A percentile compares a stretch with the other conserved stretches of the same genome.
phyloP scores from a whole-genome alignment of 2,888 invertebrate species.

The Idaea biselata region DNA sequence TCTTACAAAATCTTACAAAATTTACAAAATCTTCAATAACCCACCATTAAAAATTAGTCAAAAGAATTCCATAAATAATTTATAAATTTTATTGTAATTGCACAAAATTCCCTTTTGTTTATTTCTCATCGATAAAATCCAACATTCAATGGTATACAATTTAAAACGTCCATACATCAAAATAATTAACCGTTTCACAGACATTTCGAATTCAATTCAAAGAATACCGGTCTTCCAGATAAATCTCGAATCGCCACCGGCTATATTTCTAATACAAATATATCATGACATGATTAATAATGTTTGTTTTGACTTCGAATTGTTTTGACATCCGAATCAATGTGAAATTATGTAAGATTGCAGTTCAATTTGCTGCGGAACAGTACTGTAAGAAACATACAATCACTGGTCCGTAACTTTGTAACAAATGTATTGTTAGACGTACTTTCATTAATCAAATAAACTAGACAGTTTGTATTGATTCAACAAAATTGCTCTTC shows the following conservation, averaged over 20 bases:
- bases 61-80: neutral
- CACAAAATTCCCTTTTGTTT: neutral
- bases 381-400: constrained; percentile 27
- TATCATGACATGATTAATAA: constrained; percentile 4
- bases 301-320: neutral
- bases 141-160: neutral
- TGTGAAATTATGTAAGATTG: constrained; percentile 24
- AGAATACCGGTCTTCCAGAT: neutral
- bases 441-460: constrained; percentile 59
- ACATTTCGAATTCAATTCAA: neutral
- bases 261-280: constrained; percentile 2
- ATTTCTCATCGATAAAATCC: neutral
- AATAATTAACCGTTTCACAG: neutral
- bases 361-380: constrained; percentile 13
- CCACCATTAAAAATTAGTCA: neutral
- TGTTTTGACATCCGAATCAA: constrained; percentile 22
- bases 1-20: too few species aligned
- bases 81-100: neutral
- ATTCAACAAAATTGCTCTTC: constrained; percentile 21
- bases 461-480: constrained; percentile 46
- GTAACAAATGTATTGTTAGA: constrained; percentile 21
- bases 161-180: neutral
- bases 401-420: constrained; percentile 28
- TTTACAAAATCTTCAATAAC: too few species aligned
- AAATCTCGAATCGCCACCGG: neutral